These are phyloP conservation scores for Pseudochromis fuscus DNA, from an alignment of 2,797 vertebrate genomes.

Conservation along the genomic window DNA sequence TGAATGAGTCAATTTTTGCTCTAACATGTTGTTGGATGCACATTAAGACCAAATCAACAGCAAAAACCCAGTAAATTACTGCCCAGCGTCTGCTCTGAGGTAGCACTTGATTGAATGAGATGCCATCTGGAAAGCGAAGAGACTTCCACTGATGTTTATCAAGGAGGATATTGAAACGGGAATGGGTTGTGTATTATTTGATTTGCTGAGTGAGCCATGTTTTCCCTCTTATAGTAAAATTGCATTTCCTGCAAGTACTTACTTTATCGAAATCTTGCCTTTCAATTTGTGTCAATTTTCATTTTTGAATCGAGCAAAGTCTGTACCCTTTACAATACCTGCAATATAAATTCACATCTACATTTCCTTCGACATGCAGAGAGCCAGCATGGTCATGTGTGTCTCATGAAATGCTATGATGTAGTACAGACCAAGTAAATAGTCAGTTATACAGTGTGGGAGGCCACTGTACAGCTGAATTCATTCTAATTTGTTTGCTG, in stretches of 20 bases:
- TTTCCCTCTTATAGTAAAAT: slow-evolving; percentile 55
- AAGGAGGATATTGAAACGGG: slow-evolving; percentile 67
- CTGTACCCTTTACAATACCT: slow-evolving; percentile 17
- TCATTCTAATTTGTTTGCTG: background rate
- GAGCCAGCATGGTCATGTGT: background rate
- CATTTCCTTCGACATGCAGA: slow-evolving; percentile 2
- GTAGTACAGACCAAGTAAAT: background rate
- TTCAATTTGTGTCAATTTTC: slow-evolving; percentile 52
- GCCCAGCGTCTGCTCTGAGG: slow-evolving; percentile 47
- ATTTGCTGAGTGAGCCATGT: slow-evolving; percentile 61
- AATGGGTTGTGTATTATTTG: slow-evolving; percentile 66
- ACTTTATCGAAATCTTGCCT: slow-evolving; percentile 49
- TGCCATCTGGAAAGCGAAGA: slow-evolving; percentile 44
- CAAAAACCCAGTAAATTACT: slow-evolving; percentile 34
- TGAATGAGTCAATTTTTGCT: slow-evolving; percentile 18
- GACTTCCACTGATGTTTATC: slow-evolving; percentile 65
- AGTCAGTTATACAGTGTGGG: background rate
- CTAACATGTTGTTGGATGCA: slow-evolving; percentile 30
- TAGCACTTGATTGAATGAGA: slow-evolving; percentile 66
- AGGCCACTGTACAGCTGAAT: background rate
- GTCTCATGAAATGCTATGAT: background rate
- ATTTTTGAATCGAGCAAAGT: slow-evolving; percentile 28
- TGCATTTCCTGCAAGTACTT: slow-evolving; percentile 66
- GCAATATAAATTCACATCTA: slow-evolving; percentile 24
- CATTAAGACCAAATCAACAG: slow-evolving; percentile 54